Base-by-base conservation (phyloP, 2,888 invertebrate genomes). In the Xylota sylvarum region DNA sequence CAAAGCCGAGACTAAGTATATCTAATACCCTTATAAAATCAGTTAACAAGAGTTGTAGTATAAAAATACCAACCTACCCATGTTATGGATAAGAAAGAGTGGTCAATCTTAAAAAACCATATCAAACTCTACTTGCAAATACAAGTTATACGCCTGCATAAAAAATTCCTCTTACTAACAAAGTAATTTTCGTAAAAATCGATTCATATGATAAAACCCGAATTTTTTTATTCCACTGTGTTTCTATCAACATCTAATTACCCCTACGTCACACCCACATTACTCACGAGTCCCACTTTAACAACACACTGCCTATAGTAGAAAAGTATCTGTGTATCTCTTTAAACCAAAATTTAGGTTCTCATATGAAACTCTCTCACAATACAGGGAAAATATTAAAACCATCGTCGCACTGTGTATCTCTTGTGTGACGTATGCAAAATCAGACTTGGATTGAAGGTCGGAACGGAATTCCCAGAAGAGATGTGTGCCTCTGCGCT, bases 191-290 rank as follows among this genome's bases (percentile, higher is more conserved):
- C n/a, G 2, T 4, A 40, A 40, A 35, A 35, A 35, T 35, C 40
- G 40, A 14, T n/a, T 43, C 40, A 43, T 43, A 27, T 55, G 43
- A 43, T 43, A 43, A 37, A 43, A 43, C n/a, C n/a, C n/a, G 40
- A 43, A 43, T n/a, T 43, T 43, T n/a, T 7, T 4, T 43, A n/a
- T 43, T 43, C 9, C 40, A 43, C 0, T 43, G 14, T 43, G 2
- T 9, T 14, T 2, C 40, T n/a, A n/a, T 43, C 4, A 3, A 1
- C 23, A n/a, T 43, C 40, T 40, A 40, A 40, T 40, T 40, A 40
- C 40, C 40, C n/a, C 12, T 10, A 40, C 40, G 40, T 40, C 40
- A 40, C 40, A 40, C 40, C 14, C 40, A 43, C 5, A 43, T 43
- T 43, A 23, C 23, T 3, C 23, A 23, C 3, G 3, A 23, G 23